Percentiles rank a stretch among this genome's conserved stretches.
phyloP scores from a whole-genome alignment of 2,888 invertebrate genomes.

The Ctenicera cuprea region DNA sequence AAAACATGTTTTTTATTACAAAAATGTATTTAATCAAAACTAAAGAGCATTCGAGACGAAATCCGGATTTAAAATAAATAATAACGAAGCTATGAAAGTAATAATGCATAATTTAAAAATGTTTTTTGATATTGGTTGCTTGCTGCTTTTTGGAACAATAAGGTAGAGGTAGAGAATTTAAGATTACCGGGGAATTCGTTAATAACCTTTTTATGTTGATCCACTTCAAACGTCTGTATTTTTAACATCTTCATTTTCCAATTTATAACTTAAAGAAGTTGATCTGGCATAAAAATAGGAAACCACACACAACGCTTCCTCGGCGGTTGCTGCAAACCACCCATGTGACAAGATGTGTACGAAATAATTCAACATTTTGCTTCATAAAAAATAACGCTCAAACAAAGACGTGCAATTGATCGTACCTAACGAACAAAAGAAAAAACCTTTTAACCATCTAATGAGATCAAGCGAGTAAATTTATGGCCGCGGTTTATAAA shows the following conservation, averaged over 20 bases:
- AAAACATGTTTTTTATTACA: no score
- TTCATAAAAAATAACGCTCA: background rate
- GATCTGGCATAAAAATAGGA: background rate
- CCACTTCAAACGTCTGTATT: background rate
- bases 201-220: background rate
- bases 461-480: conserved; percentile 24
- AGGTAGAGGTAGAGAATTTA: no score
- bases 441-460: background rate
- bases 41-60: no score
- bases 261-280: background rate
- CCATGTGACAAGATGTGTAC: conserved; percentile 1
- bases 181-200: background rate
- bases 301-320: conserved; percentile 20
- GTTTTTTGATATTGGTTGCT: no score
- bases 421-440: background rate
- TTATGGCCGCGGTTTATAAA: conserved; percentile 30
- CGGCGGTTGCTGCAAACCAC: conserved; percentile 21
- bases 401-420: conserved; percentile 3
- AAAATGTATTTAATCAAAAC: no score
- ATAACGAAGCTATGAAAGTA: no score
- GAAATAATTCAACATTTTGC: conserved; percentile 9
- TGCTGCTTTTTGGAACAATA: no score
- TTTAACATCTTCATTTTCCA: conserved; percentile 15
- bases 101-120: no score
- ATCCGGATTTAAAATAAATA: no score